phyloP scores from a whole-genome alignment of 2,113 vertebrate genomes.

The Erythrocercus mccallii region DNA sequence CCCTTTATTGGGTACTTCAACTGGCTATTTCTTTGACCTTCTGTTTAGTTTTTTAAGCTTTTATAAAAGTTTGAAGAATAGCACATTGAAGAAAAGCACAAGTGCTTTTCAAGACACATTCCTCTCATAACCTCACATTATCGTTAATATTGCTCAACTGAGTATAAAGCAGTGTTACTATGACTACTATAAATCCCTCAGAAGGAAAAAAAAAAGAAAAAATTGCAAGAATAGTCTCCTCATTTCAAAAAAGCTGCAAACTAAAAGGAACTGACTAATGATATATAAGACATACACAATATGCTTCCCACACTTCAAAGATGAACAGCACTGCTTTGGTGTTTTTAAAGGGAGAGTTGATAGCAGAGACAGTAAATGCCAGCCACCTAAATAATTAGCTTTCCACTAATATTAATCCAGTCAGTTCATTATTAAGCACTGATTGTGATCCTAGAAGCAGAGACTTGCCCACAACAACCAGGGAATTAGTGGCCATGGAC shows the following conservation, averaged over 20 bases:
- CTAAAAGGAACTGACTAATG: background rate
- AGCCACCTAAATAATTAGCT: background rate
- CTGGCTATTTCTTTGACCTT: background rate
- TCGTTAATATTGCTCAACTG: background rate
- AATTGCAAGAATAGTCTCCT: background rate
- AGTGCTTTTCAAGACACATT: background rate
- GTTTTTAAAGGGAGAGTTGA: background rate
- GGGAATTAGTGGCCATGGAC: background rate
- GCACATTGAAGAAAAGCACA: background rate
- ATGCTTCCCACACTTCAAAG: background rate
- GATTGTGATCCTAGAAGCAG: background rate
- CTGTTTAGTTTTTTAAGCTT: background rate
- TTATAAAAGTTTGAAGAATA: background rate
- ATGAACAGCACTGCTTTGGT: background rate
- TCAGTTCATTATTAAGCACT: background rate
- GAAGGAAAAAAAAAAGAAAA: background rate
- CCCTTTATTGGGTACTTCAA: background rate
- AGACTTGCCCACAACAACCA: background rate
- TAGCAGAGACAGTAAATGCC: background rate
- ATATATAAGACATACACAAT: background rate
- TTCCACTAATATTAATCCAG: background rate
- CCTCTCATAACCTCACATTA: background rate
- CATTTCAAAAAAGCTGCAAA: background rate
- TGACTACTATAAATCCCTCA: background rate
- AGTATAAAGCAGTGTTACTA: background rate